Conservation (phyloP, 2,888 invertebrate species). For the Drosophila dives region DNA sequence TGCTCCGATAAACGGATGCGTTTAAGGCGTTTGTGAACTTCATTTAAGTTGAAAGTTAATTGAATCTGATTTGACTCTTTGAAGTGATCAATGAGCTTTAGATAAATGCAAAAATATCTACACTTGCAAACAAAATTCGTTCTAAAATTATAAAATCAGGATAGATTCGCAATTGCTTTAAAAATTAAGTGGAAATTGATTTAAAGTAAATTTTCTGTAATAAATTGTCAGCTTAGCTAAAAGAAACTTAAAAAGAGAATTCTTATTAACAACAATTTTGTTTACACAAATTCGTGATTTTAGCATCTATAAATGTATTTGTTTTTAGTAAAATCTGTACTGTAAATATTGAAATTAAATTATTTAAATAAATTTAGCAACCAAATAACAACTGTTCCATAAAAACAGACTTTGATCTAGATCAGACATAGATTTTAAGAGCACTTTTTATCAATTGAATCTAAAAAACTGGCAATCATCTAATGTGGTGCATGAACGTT, state of each 20-base stretch:
- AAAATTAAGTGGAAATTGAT: not conserved
- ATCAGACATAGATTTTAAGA: not conserved
- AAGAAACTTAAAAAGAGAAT: not conserved
- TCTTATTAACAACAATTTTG: not conserved
- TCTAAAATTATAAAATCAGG: not conserved
- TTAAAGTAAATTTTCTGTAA: not conserved
- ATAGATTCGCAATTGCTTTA: not conserved
- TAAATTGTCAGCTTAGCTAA: not conserved
- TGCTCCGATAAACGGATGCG: conserved; percentile 46
- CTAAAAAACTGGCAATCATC: not conserved
- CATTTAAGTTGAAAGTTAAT: conserved; percentile 7
- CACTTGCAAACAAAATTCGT: not conserved
- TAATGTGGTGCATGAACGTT: conserved; percentile 24
- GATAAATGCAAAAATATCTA: not conserved
- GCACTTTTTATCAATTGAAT: conserved; percentile 10
- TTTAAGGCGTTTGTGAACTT: conserved; percentile 32
- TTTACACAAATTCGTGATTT: not conserved
- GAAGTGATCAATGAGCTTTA: not conserved
- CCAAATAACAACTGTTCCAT: not conserved
- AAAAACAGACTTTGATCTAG: not conserved
- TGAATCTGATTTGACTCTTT: not conserved
- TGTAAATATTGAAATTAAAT: not conserved
- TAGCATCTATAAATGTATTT: not conserved
- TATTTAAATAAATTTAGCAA: not conserved
- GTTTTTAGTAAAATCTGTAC: no score